Base-by-base conservation (phyloP, 2,113 vertebrate genomes). In the Bufo bufo region DNA sequence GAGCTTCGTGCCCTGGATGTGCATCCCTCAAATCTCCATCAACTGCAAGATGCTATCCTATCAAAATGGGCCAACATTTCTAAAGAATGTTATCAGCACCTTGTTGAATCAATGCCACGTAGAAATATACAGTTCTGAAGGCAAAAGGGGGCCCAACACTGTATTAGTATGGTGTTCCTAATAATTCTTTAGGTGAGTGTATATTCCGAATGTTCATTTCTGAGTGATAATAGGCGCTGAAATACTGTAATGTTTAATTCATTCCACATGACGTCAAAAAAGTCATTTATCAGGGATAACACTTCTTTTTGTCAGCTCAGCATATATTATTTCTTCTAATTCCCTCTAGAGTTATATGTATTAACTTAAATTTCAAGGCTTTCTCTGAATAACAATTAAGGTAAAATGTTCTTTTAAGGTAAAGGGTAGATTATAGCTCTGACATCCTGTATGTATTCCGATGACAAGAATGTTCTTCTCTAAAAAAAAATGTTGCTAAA, bases 281-380 rank as follows among this genome's bases (percentile, higher is more conserved):
- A 80, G 19, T 80, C 12, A 63, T 82, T 82, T 82, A 63, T 82
- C 17, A 49, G 58, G 49, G 80, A 82, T 82, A 65, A 49, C 13
- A 11, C 71, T 74, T n/a, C 47, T 69, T 82, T 83, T 52, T 7
- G n/a, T 83, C 81, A 83, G 45, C 81, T 66, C 81, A 69, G 81
- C 81, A 69, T 52, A 52, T n/a, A 83, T 20, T 59, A 83, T 66
- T 50, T 66, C 63, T 66, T 66, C 65, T 83, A 69, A 69, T 83
- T 82, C 81, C 61, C 81, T 52, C 45, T 14, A 50, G 81, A 45
- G 66, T 69, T 83, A 17, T 45, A 65, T 33, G 20, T 49, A 50
- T 66, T 80, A 80, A 23, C 45, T 66, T 33, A 20, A 47, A 82
- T 63, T 82, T 82, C 12, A 45, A 63, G 80, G 17, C 58, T 13